These are phyloP conservation scores for Acronicta aceris DNA, from an alignment of 2,888 invertebrate genomes.

Conservation along the genomic window DNA sequence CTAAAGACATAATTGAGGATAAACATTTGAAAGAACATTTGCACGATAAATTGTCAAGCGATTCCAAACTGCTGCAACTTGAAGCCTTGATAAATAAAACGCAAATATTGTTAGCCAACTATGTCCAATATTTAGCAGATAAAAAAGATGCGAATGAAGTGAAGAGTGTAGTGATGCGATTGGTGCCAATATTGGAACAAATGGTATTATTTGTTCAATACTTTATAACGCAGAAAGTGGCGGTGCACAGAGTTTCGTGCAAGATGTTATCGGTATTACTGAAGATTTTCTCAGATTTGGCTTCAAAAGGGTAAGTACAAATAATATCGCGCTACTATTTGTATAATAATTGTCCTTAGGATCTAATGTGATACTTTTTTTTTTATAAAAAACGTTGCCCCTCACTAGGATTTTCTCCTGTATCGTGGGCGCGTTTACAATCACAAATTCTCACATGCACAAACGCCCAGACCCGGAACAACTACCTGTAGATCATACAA, in stretches of 20 bases:
- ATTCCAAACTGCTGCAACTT: conserved; percentile 90
- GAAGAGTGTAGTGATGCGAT: conserved; percentile 79
- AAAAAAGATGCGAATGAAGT: conserved; percentile 62
- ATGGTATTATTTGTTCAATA: conserved; percentile 93
- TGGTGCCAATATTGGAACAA: conserved; percentile 93
- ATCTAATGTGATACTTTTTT: too few species aligned
- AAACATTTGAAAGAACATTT: conserved; percentile 92
- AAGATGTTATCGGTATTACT: conserved; percentile 95
- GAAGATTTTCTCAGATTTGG: conserved; percentile 95
- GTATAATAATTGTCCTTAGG: too few species aligned
- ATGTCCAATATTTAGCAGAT: conserved; percentile 79
- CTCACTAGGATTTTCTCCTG: too few species aligned
- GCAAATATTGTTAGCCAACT: conserved; percentile 74
- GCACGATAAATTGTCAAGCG: conserved; percentile 90
- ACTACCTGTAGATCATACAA: too few species aligned
- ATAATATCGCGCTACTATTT: too few species aligned
- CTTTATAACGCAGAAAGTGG: conserved; percentile 93
- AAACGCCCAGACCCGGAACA: too few species aligned
- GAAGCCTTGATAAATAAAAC: conserved; percentile 79
- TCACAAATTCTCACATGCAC: too few species aligned
- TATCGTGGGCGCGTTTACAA: too few species aligned
- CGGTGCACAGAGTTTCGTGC: conserved; percentile 93
- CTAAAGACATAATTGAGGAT: conserved; percentile 88
- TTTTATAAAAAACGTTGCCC: too few species aligned
- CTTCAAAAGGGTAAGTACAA: conserved; percentile 90